These are phyloP conservation scores for Cinclus mexicanus DNA, from an alignment of 2,113 vertebrate genomes.

Conservation along the genomic window DNA sequence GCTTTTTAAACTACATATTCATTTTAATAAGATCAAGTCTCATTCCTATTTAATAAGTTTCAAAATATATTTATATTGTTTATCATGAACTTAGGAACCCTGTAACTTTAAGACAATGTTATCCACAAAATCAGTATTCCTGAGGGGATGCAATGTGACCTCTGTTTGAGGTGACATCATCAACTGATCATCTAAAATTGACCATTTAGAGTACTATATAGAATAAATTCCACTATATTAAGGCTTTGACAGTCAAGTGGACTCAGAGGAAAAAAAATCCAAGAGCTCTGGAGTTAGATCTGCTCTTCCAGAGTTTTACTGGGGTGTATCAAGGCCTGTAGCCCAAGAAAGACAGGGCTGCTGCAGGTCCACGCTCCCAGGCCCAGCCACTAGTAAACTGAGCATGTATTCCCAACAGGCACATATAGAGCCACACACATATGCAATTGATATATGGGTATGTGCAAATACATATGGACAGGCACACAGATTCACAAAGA, in stretches of 20 bases:
- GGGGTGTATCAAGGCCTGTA: neutral
- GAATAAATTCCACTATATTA: neutral
- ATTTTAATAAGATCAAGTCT: neutral
- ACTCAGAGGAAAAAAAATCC: neutral
- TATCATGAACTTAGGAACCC: neutral
- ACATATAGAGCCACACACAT: neutral
- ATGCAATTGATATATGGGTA: neutral
- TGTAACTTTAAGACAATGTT: neutral
- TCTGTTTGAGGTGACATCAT: neutral
- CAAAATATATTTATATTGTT: neutral
- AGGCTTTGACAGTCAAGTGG: neutral
- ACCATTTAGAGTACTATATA: neutral
- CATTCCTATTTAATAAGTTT: neutral
- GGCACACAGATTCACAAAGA: neutral
- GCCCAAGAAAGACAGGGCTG: neutral
- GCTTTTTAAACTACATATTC: neutral
- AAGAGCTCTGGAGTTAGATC: neutral
- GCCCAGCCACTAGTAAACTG: neutral
- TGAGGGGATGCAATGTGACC: neutral
- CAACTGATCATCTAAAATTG: neutral
- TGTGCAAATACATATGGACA: neutral
- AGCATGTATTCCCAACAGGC: neutral
- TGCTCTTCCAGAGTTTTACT: neutral
- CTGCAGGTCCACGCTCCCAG: neutral
- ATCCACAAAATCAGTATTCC: neutral